These are phyloP conservation scores for Eolophus roseicapilla DNA, from an alignment of 2,113 vertebrate genomes.

Conservation along the genomic window DNA sequence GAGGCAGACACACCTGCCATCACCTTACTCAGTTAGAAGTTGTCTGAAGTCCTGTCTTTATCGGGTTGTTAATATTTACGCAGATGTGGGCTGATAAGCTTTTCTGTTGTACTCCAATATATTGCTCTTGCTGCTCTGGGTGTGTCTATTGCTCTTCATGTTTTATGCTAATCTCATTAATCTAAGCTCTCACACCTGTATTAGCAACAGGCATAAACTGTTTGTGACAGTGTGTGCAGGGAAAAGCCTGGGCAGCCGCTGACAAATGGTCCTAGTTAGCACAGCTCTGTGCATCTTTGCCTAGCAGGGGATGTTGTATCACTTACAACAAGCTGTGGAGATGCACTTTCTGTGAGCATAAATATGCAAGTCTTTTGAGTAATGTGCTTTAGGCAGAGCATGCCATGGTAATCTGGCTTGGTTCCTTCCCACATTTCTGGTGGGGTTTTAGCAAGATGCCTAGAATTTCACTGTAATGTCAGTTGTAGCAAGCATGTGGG, in stretches of 20 bases:
- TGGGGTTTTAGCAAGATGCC: not conserved
- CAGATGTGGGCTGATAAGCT: not conserved
- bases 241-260: not conserved
- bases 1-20: not conserved
- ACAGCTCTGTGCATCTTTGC: constrained; percentile 12
- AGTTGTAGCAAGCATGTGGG: not conserved
- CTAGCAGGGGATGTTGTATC: not conserved
- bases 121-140: not conserved
- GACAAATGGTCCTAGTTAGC: constrained; percentile 41
- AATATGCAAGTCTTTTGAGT: not conserved
- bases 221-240: not conserved
- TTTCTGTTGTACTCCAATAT: not conserved
- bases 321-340: not conserved
- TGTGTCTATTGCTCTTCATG: not conserved
- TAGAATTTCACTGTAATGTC: not conserved
- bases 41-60: not conserved
- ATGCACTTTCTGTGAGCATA: not conserved
- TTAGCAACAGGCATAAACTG: not conserved
- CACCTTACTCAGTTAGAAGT: not conserved
- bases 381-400: not conserved
- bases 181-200: not conserved
- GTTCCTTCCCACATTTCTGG: not conserved
- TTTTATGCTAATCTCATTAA: constrained; percentile 17
- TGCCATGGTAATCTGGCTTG: accelerated
- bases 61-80: not conserved